Conservation (phyloP, 2,113 vertebrate species). For the Caranx ignobilis region DNA sequence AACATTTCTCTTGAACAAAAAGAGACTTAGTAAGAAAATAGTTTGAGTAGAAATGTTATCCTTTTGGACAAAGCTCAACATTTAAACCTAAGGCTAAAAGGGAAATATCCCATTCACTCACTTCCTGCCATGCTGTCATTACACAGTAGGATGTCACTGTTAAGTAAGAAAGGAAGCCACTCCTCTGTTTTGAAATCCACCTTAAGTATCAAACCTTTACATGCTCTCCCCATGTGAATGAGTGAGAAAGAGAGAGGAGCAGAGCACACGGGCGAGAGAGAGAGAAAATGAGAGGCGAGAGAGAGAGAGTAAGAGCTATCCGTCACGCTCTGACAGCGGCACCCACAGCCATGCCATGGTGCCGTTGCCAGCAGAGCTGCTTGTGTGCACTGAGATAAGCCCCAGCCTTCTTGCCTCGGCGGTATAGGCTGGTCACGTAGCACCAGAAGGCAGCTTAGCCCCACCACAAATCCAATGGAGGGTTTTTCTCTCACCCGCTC, state of each 20-base stretch:
- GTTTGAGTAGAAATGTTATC: neutral
- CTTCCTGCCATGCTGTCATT: neutral
- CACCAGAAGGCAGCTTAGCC: constrained; percentile 73
- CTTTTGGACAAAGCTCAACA: constrained; percentile 2
- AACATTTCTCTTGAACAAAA: neutral
- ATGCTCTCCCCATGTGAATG: constrained; percentile 10
- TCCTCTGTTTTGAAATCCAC: constrained; percentile 26
- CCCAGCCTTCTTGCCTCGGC: constrained; percentile 65
- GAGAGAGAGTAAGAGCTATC: constrained; percentile 52
- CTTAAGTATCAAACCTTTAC: constrained; percentile 32
- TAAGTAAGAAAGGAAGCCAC: constrained; percentile 2
- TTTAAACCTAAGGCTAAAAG: constrained; percentile 24
- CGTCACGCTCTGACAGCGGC: constrained; percentile 68
- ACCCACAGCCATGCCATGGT: constrained; percentile 64
- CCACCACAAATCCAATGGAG: constrained; percentile 60
- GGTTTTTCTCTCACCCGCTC: constrained; percentile 41
- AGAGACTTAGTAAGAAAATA: neutral
- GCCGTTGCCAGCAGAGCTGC: constrained; percentile 73
- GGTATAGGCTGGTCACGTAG: constrained; percentile 64
- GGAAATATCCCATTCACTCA: constrained; percentile 14
- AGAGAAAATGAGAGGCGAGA: constrained; percentile 36
- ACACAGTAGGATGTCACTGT: neutral
- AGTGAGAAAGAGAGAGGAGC: constrained; percentile 5
- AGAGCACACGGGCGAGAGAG: constrained; percentile 7
- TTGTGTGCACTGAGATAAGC: constrained; percentile 79